Evolutionary conservation across 2,888 invertebrate genomes (phyloP).

Genomic region (Muschampia plurimacula): DNA sequence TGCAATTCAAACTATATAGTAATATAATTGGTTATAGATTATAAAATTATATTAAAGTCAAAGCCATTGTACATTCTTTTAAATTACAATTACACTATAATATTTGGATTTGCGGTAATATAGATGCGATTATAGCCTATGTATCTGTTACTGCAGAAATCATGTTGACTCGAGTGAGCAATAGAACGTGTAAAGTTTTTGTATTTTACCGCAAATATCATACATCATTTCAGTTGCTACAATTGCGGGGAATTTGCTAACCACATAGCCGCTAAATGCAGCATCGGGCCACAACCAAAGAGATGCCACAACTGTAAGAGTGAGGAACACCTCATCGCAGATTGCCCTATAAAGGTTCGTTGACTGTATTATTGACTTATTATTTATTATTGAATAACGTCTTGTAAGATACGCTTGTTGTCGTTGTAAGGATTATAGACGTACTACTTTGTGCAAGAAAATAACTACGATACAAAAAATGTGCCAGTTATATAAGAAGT

Average conservation of each 20-base stretch:
- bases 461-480: no score
- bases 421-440: not conserved
- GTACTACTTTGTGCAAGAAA: no score
- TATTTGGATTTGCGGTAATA: no score
- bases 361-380: not conserved
- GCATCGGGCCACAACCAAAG: constrained; percentile 95
- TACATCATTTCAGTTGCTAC: constrained; percentile 89
- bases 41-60: no score
- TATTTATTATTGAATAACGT: no score
- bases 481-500: no score
- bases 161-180: not conserved
- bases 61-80: no score
- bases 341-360: constrained; percentile 89
- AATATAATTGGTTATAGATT: no score
- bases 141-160: not conserved
- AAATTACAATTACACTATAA: no score
- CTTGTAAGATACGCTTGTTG: not conserved
- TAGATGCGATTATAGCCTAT: not conserved
- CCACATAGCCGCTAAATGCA: constrained; percentile 96
- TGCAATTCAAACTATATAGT: no score
- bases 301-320: constrained; percentile 96
- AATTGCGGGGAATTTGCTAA: constrained; percentile 97
- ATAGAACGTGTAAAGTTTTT: not conserved
- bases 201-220: not conserved
- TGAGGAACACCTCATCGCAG: constrained; percentile 95